These are phyloP conservation scores for Tenthredo amoena DNA, from an alignment of 2,888 invertebrate species.

Conservation along the genomic window DNA sequence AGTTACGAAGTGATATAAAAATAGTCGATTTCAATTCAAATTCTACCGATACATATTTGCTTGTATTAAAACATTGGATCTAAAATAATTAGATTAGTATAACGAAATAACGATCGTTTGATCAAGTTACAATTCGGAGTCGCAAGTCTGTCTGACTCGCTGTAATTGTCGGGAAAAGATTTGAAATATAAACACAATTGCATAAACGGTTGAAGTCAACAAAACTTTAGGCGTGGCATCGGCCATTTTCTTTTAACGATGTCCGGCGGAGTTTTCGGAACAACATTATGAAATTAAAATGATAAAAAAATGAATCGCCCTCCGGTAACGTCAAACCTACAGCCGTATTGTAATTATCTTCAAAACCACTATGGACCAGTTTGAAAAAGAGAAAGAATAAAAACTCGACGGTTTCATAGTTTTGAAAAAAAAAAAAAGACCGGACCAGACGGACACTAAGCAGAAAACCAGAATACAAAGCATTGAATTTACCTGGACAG, in stretches of 20 bases:
- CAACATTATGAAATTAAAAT: conserved; percentile 10
- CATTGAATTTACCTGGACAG: conserved; percentile 19
- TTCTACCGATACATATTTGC: background rate
- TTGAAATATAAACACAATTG: background rate
- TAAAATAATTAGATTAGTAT: background rate
- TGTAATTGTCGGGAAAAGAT: background rate
- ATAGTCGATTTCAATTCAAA: background rate
- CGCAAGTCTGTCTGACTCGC: background rate
- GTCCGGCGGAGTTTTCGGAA: background rate
- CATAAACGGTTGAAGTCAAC: background rate
- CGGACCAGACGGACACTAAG: background rate
- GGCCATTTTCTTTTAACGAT: conserved; percentile 38
- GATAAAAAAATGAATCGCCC: background rate
- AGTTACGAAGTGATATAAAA: background rate
- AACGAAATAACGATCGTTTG: background rate
- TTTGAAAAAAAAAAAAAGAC: background rate
- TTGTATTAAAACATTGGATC: background rate
- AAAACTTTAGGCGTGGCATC: conserved; percentile 40
- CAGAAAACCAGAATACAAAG: background rate
- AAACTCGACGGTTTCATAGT: background rate
- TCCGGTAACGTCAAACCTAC: background rate
- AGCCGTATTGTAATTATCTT: background rate
- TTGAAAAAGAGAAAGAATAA: background rate
- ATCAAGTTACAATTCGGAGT: background rate
- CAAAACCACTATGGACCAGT: background rate